Percentiles rank a stretch among this genome's conserved stretches.
Conservation (phyloP, 2,888 invertebrate genomes). For the Ferrisia virgata region DNA sequence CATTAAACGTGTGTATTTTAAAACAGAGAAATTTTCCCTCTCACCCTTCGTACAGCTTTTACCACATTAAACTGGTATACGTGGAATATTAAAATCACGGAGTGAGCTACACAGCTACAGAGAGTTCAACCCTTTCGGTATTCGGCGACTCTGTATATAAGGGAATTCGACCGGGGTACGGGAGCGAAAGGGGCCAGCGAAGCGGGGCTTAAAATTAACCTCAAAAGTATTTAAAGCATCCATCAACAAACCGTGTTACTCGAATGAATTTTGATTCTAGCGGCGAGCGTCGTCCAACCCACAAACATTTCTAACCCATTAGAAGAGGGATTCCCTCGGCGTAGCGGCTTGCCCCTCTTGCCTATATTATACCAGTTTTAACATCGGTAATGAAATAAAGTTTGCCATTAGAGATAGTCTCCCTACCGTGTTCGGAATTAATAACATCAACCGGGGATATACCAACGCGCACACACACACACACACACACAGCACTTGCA, state of each 20-base stretch:
- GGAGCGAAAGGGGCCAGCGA: too few relatives aligned
- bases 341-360: constrained; percentile 16
- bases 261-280: constrained; percentile 46
- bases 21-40: constrained; percentile 3
- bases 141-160: not conserved
- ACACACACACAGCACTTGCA: not conserved
- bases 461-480: not conserved
- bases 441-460: constrained; percentile 43
- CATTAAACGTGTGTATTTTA: not conserved
- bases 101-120: too few relatives aligned
- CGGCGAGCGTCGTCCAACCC: constrained; percentile 44
- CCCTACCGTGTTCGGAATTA: constrained; percentile 46
- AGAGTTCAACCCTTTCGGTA: constrained; percentile 35
- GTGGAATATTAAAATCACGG: constrained; percentile 34
- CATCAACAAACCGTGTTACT: constrained; percentile 45
- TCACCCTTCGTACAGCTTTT: too few relatives aligned
- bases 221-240: constrained; percentile 46
- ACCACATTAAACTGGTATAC: too few relatives aligned
- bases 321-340: constrained; percentile 44
- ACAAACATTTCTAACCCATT: constrained; percentile 46
- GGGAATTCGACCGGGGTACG: too few relatives aligned
- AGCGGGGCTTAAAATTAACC: constrained; percentile 44
- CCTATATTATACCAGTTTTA: constrained; percentile 45
- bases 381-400: constrained; percentile 46
- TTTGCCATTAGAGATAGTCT: constrained; percentile 46